Base-by-base conservation (phyloP, 2,113 vertebrate species). In the Ivindomyrus marchei region DNA sequence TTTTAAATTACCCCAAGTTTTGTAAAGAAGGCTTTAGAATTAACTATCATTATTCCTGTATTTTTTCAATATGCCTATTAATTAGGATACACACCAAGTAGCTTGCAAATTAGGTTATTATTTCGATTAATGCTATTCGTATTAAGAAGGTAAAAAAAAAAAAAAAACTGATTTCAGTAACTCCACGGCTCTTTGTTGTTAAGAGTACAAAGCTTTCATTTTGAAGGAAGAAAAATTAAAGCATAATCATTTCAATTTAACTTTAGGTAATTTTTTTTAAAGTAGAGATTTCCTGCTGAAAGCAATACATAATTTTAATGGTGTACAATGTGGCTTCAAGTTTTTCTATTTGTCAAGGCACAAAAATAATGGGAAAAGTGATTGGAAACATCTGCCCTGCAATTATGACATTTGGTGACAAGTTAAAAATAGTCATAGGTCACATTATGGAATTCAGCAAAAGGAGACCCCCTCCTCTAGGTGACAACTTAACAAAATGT, bases 151-250 rank as follows among this genome's bases (percentile, higher is more conserved):
- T 87, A 53, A 52, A 85, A 49, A 85, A 7, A 58, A 88, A 45
- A 27, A 42, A 45, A 62, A 21, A 3, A 52, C 3, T 39, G 11
- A 15, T 52, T 50, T 62, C 39, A 88, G 87, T 15, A 88, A 45
- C 39, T 88, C 9, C 39, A 19, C 56, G 1, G 53, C 87, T 56
- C 85, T 87, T 87, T 87, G 85, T 39, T 87, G 47, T 87, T 87
- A 50, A 87, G 50, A 87, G 31, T 52, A 87, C 85, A 87, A 87
- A 87, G 85, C 45, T 87, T 52, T 56, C 31, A 36, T 56, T 87
- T 39, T 31, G 24, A 36, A 31, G 85, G 7, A 87, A 87, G n/a
- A 31, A 17, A 36, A 47, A 52, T 50, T 36, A 8, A 50, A 87
- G 46, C n/a, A 19, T 31, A 87, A 87, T 53, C 11, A 87, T 53